phyloP scores from a whole-genome alignment of 1,140 invertebrate species.

The Ruditapes philippinarum region DNA sequence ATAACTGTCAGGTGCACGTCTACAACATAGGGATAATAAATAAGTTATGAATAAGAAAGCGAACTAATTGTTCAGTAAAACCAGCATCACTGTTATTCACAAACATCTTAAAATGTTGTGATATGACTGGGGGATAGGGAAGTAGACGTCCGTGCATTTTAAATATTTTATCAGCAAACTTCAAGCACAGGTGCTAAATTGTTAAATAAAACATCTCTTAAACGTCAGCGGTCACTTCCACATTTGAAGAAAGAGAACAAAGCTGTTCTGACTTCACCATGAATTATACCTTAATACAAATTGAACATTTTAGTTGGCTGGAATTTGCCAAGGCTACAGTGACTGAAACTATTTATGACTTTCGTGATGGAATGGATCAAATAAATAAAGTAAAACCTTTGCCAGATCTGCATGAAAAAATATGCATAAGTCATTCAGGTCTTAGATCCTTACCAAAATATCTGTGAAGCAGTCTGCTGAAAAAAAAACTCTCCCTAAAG shows the following conservation, averaged over 20 bases:
- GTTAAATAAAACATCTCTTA: background rate
- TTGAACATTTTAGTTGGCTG: slow-evolving; percentile 48
- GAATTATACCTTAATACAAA: background rate
- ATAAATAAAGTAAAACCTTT: slow-evolving; percentile 61
- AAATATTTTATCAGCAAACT: background rate
- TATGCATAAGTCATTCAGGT: too few relatives aligned
- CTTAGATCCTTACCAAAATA: slow-evolving; percentile 44
- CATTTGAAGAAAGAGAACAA: background rate
- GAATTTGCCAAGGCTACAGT: background rate
- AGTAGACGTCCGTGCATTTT: too few relatives aligned
- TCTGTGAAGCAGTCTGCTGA: background rate
- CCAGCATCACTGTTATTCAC: background rate
- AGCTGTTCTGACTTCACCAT: background rate
- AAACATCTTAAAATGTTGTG: background rate
- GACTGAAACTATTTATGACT: background rate
- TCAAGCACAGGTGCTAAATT: background rate
- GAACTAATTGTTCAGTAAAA: too few relatives aligned
- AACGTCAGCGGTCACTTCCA: background rate
- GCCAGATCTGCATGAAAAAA: slow-evolving; percentile 62
- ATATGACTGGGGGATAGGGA: too few relatives aligned
- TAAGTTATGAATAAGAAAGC: background rate
- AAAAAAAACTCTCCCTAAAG: slow-evolving; percentile 49
- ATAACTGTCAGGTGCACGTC: too few relatives aligned
- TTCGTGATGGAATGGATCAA: background rate
- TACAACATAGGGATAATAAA: background rate